Evolutionary conservation across 2,888 invertebrate species (phyloP).

Genomic region (Andrena hattorfiana): DNA sequence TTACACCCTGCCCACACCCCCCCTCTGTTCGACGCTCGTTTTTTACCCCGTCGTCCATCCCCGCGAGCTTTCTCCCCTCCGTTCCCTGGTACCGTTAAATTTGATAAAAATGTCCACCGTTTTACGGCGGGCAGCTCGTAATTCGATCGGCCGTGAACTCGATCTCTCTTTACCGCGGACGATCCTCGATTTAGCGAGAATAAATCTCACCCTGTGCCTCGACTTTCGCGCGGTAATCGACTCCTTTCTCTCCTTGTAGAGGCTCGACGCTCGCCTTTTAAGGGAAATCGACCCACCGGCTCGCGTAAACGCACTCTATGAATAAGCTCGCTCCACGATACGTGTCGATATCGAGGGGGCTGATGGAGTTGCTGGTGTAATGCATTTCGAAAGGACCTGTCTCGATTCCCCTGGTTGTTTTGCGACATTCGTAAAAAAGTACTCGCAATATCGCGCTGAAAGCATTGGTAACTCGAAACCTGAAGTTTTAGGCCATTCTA

Average conservation of each 20-base stretch:
- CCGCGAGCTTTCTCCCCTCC: neutral
- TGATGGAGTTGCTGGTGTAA: constrained; percentile 25
- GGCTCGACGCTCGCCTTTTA: constrained; percentile 10
- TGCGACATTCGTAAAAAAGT: constrained; percentile 2
- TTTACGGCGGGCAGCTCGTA: constrained; percentile 58
- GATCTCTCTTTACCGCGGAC: constrained; percentile 65
- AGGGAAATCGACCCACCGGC: constrained; percentile 19
- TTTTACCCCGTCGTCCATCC: neutral
- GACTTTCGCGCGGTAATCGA: neutral
- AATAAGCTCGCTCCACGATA: constrained; percentile 26
- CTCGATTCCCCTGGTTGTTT: neutral
- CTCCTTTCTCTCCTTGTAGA: constrained; percentile 7
- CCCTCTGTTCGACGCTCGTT: neutral
- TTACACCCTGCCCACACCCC: constrained; percentile 22
- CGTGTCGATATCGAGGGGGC: constrained; percentile 27
- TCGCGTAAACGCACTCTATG: constrained; percentile 36
- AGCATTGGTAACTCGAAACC: neutral
- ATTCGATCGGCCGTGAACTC: constrained; percentile 63
- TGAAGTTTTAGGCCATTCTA: too few relatives aligned
- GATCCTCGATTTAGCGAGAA: constrained; percentile 66
- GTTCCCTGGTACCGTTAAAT: constrained; percentile 36
- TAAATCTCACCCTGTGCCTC: constrained; percentile 57
- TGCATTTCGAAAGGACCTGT: constrained; percentile 22
- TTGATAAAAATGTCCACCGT: constrained; percentile 60
- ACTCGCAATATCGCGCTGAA: neutral